Percentiles rank a stretch among this genome's conserved stretches.
Evolutionary conservation across 2,797 vertebrate genomes (phyloP).

Genomic region (Aeoliscus strigatus): DNA sequence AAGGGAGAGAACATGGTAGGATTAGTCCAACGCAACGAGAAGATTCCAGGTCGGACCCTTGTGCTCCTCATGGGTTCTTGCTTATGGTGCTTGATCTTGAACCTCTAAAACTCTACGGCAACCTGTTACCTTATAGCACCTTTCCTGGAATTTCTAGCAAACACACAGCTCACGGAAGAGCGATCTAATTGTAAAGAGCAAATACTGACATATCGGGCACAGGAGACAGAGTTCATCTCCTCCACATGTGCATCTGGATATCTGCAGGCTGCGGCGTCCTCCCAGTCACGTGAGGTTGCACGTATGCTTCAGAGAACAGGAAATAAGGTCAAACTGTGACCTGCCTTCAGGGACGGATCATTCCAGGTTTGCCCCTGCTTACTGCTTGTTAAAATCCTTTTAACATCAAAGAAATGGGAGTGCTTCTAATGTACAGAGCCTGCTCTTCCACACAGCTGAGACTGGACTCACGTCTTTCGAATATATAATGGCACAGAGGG

Average conservation of each 20-base stretch:
- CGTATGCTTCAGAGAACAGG: constrained; percentile 29
- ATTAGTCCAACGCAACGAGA: too few species aligned
- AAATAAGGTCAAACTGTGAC: constrained; percentile 52
- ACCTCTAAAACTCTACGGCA: background rate
- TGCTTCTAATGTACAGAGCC: constrained; percentile 21
- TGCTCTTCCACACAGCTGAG: constrained; percentile 13
- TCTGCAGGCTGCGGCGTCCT: constrained; percentile 7
- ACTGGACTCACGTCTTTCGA: constrained; percentile 15
- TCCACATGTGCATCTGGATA: background rate
- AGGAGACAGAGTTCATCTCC: too few species aligned
- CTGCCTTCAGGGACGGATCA: constrained; percentile 27
- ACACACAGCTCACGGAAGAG: too few species aligned
- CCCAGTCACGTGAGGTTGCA: constrained; percentile 29
- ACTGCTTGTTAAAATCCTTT: constrained; percentile 17
- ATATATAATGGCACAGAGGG: constrained; percentile 24
- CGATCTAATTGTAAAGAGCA: too few species aligned
- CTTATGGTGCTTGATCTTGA: background rate
- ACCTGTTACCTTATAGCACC: background rate
- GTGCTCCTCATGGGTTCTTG: background rate
- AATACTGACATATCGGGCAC: too few species aligned
- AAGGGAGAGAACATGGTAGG: too few species aligned
- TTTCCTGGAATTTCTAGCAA: too few species aligned
- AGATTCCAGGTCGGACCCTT: too few species aligned
- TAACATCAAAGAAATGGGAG: constrained; percentile 37
- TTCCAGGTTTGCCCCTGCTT: constrained; percentile 21